These are phyloP conservation scores for Menidia menidia DNA, from an alignment of 2,797 vertebrate genomes.

Conservation along the genomic window DNA sequence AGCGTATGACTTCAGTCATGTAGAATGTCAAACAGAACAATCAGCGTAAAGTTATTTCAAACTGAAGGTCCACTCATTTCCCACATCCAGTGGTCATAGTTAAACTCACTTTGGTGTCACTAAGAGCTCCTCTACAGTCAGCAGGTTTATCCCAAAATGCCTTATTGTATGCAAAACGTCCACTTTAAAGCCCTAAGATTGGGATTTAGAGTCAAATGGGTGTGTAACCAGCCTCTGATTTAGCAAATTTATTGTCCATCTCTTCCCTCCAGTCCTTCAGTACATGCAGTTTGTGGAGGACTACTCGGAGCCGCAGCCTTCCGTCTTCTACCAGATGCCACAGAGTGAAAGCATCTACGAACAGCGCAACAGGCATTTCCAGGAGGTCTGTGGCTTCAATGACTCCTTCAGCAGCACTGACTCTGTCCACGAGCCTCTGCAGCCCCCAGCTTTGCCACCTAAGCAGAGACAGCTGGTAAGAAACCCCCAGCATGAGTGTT, in stretches of 20 bases:
- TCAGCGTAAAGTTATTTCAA: neutral
- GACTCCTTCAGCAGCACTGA: slow-evolving; percentile 90
- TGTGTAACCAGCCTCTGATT: neutral
- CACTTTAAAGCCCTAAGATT: too few relatives aligned
- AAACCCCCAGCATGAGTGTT: slow-evolving; percentile 2
- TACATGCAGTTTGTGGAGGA: slow-evolving; percentile 99
- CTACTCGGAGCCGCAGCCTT: slow-evolving; percentile 97
- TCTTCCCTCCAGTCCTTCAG: slow-evolving; percentile 86
- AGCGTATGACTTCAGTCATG: slow-evolving; percentile 1
- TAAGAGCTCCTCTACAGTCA: neutral
- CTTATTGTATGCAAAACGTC: neutral
- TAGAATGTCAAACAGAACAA: neutral
- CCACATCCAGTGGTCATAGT: neutral
- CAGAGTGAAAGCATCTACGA: slow-evolving; percentile 98
- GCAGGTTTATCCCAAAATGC: too few relatives aligned
- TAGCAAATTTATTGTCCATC: neutral
- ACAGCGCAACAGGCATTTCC: slow-evolving; percentile 94
- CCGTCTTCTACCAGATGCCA: slow-evolving; percentile 97
- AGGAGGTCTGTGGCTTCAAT: slow-evolving; percentile 94
- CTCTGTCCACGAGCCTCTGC: slow-evolving; percentile 85
- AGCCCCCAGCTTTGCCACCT: slow-evolving; percentile 93
- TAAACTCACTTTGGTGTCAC: neutral
- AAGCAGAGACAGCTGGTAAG: slow-evolving; percentile 98
- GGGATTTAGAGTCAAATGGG: neutral
- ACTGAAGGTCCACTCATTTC: neutral